Percentiles rank a stretch among this genome's conserved stretches.
Evolutionary conservation across 2,888 invertebrate species (phyloP).

Genomic region (Leucoma salicis): DNA sequence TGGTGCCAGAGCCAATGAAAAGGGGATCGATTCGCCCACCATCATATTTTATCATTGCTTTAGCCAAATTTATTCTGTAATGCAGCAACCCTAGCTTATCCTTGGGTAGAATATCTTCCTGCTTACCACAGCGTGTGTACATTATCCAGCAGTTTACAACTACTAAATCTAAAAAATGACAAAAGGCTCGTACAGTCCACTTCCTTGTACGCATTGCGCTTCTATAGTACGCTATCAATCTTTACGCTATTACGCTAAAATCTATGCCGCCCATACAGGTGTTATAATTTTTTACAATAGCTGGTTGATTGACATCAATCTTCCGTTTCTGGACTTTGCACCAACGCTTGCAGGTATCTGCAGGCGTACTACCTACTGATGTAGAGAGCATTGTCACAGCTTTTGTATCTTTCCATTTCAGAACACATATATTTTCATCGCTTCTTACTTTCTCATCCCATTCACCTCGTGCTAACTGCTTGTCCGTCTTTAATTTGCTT

Average conservation of each 20-base stretch:
- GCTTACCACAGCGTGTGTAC: constrained; percentile 24
- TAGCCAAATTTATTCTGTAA: constrained; percentile 22
- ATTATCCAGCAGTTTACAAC: constrained; percentile 28
- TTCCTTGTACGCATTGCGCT: constrained; percentile 28
- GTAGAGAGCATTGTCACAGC: constrained; percentile 35
- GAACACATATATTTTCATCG: constrained; percentile 32
- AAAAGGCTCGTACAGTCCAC: constrained; percentile 17
- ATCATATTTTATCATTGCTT: constrained; percentile 16
- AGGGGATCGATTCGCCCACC: neutral
- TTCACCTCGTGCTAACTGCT: constrained; percentile 23
- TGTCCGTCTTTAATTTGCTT: constrained; percentile 26
- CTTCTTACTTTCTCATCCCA: constrained; percentile 28
- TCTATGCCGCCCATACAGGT: constrained; percentile 39
- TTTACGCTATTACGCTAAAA: constrained; percentile 37
- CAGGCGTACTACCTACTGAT: constrained; percentile 26
- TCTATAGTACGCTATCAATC: constrained; percentile 38
- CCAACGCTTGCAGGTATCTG: constrained; percentile 17
- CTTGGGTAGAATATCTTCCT: constrained; percentile 18
- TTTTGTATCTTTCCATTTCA: constrained; percentile 28
- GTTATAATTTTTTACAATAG: neutral
- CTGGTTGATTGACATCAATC: neutral
- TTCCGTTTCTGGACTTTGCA: constrained; percentile 21
- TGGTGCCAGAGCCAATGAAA: constrained; percentile 1
- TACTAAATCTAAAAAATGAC: constrained; percentile 22
- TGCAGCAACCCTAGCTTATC: constrained; percentile 26